Percentiles rank a stretch among this genome's conserved stretches.
phyloP scores from a whole-genome alignment of 2,797 vertebrate genomes.

The Capromys pilorides region DNA sequence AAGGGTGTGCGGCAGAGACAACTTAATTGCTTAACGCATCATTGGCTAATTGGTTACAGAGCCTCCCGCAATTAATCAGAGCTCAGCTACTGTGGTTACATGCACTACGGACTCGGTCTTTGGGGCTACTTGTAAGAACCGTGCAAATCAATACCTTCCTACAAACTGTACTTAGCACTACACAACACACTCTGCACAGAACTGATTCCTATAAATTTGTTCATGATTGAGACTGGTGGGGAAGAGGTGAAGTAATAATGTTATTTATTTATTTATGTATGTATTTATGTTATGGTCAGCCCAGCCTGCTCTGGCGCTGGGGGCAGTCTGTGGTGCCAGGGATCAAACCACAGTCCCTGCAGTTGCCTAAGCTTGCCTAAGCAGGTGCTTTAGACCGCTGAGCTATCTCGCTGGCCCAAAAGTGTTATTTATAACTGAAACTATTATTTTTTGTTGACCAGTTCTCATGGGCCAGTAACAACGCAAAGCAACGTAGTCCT shows the following conservation, averaged over 20 bases:
- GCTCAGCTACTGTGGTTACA: neutral
- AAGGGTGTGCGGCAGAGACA: neutral
- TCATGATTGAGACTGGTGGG: neutral
- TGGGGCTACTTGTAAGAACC: neutral
- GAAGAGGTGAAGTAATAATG: neutral
- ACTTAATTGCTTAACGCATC: neutral
- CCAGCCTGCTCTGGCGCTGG: too few species aligned
- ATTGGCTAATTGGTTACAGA: neutral
- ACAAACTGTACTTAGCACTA: too few species aligned
- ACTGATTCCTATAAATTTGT: neutral
- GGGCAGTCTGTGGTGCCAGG: too few species aligned
- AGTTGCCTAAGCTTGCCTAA: too few species aligned
- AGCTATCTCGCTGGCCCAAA: too few species aligned
- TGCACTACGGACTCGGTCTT: neutral
- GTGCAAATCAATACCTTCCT: neutral
- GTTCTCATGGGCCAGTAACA: too few species aligned
- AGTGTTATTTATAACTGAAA: neutral
- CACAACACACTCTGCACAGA: neutral
- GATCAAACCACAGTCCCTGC: too few species aligned
- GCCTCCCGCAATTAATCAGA: neutral
- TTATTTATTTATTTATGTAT: too few species aligned
- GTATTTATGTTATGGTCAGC: too few species aligned
- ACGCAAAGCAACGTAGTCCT: neutral
- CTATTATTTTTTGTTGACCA: too few species aligned
- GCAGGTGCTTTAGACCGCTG: too few species aligned